Base-by-base conservation (phyloP, 2,113 vertebrate genomes). In the Pelvicachromis taeniatus region DNA sequence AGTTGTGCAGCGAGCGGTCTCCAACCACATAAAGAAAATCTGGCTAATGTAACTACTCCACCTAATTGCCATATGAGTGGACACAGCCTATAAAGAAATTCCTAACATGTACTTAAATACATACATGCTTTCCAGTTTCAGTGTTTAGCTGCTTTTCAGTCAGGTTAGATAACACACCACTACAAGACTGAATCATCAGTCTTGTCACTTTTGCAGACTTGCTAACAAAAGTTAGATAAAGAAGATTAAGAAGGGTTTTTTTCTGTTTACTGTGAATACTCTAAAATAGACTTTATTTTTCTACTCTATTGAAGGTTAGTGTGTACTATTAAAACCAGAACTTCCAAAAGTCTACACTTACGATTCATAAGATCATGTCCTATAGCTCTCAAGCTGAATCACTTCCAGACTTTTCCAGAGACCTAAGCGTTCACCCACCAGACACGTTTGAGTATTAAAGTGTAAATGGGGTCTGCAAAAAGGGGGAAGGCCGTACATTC, bases 401-500 rank as follows among this genome's bases (percentile, higher is more conserved):
- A 40, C 9, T 80, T 68, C 26, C 35, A 54, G 11, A 42, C 35
- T 40, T 59, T 40, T 53, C 53, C 6, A 45, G 31, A 79, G 12
- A 31, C 2, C 82, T 61, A 77, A 78, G 23, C 45, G 14, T 40
- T 61, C 73, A 54, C 19, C 85, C 38, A 17, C 31, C 23, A 21
- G 40, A 54, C 90, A 16, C 3, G 7, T 85, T 80, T 73, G 19
- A 84, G 54, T 45, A 17, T 70, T 89, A 48, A 86, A 63, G 80
- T 73, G 26, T 82, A 82, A 83, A 85, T 81, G 54, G 54, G 63
- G 81, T 70, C 73, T 52, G 38, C 54, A 80, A 79, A 84, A 88
- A 61, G 38, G 53, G 50, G 81, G 10, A 77, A 77, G 91, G 84
- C 70, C 56, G 55, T 61, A 82, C 83, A 88, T 90, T 87, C 85